Conservation (phyloP, 2,888 invertebrate species). For the Papilio gigon region DNA sequence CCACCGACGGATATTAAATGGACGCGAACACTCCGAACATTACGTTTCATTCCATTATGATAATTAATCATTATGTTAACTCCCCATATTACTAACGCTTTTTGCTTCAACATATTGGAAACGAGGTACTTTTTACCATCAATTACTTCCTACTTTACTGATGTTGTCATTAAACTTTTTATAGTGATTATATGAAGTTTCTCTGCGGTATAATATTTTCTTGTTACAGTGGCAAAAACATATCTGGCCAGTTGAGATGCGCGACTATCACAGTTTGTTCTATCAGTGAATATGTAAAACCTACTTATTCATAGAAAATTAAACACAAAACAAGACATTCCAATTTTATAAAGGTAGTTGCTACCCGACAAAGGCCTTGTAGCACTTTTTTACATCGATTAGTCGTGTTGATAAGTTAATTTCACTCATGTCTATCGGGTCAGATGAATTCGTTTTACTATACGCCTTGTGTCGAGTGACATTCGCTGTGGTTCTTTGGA, state of each 20-base stretch:
- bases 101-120: constrained; percentile 21
- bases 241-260: not conserved
- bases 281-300: too few species aligned
- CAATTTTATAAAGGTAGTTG: too few species aligned
- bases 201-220: constrained; percentile 1
- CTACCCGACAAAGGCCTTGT: not conserved
- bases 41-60: constrained; percentile 66
- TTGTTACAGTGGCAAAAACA: not conserved
- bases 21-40: constrained; percentile 71
- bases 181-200: not conserved
- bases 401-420: not conserved
- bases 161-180: constrained; percentile 9
- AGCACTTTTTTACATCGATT: not conserved
- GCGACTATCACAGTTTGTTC: not conserved
- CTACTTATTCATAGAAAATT: too few species aligned
- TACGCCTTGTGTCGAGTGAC: not conserved
- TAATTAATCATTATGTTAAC: constrained; percentile 54
- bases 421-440: not conserved
- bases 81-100: constrained; percentile 26
- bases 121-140: constrained; percentile 11
- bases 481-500: constrained; percentile 26
- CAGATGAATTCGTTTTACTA: not conserved
- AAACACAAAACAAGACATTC: too few species aligned
- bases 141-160: constrained; percentile 15
- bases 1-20: constrained; percentile 77